Conservation (phyloP, 2,113 vertebrate species). For the Condylura cristata region DNA sequence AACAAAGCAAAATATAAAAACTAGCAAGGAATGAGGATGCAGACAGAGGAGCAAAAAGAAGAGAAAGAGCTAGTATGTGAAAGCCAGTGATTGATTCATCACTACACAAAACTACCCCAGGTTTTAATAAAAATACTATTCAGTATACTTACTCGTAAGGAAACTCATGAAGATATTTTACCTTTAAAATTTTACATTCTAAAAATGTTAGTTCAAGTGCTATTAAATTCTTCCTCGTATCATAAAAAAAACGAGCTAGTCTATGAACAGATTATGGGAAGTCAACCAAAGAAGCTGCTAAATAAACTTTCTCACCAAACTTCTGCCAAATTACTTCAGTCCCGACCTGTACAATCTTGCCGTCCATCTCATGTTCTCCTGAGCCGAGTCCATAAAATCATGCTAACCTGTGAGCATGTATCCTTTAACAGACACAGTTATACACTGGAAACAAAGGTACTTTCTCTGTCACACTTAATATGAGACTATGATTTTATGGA, state of each 20-base stretch:
- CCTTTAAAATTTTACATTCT: not conserved
- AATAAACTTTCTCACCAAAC: slow-evolving; percentile 38
- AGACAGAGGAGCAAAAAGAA: not conserved
- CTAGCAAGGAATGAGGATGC: too few relatives aligned
- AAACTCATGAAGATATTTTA: not conserved
- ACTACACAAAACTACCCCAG: not conserved
- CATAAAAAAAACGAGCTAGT: not conserved
- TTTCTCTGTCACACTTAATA: not conserved
- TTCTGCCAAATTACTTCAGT: not conserved
- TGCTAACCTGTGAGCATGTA: not conserved
- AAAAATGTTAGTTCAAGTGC: not conserved
- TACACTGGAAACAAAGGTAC: not conserved
- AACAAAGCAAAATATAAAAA: too few relatives aligned
- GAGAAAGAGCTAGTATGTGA: not conserved
- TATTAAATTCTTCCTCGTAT: not conserved
- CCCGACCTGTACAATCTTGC: not conserved
- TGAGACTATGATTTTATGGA: not conserved
- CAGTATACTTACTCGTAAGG: not conserved
- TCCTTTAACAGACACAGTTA: not conserved
- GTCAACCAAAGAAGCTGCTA: not conserved
- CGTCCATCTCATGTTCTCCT: not conserved
- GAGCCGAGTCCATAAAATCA: not conserved
- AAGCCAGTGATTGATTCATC: not conserved
- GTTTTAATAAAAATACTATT: not conserved
- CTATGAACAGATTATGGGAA: not conserved